Conservation (phyloP, 1,140 invertebrate genomes). For the Procambarus clarkii region DNA sequence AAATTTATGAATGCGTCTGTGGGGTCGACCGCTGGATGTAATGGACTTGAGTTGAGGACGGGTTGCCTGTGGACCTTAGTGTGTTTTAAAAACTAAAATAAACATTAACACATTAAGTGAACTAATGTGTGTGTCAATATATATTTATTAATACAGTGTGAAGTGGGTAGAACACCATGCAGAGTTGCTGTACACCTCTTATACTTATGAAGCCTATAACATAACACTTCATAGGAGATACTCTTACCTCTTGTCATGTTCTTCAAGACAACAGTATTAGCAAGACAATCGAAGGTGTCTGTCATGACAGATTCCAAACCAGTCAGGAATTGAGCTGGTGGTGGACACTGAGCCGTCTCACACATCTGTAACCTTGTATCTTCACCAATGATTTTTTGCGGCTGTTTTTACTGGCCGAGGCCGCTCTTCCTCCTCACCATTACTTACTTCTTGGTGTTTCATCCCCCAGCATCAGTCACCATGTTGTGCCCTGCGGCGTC, state of each 20-base stretch:
- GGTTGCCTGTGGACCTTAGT: no score
- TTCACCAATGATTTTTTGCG: conserved; percentile 13
- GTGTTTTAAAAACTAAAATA: no score
- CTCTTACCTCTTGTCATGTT: neutral
- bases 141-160: no score
- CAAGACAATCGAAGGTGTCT: conserved; percentile 17
- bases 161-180: no score
- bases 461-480: conserved; percentile 36
- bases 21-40: no score
- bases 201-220: no score
- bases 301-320: conserved; percentile 10
- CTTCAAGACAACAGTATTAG: conserved; percentile 35
- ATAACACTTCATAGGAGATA: neutral
- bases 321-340: conserved; percentile 28
- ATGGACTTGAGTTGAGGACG: no score
- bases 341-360: conserved; percentile 25
- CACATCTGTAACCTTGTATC: conserved; percentile 17
- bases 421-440: conserved; percentile 42
- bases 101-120: no score
- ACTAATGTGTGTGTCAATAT: no score
- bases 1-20: no score
- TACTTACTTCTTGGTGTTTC: conserved; percentile 23
- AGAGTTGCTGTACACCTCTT: no score
- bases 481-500: conserved; percentile 45
- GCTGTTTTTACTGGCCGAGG: conserved; percentile 41